Base-by-base conservation (phyloP, 2,888 invertebrate genomes). In the Oithona nana region DNA sequence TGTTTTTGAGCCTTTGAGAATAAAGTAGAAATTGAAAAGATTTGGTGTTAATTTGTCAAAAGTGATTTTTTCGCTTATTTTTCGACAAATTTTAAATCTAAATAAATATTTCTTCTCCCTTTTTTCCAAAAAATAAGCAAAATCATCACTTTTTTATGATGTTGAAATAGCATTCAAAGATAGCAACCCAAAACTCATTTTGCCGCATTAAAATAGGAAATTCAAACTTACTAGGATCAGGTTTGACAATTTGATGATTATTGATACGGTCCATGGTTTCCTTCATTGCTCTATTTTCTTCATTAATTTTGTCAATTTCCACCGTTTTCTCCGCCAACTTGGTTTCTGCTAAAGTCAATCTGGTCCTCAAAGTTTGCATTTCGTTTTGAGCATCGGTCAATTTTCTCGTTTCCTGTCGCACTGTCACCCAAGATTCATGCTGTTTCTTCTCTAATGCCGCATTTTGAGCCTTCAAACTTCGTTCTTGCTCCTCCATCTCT, bases 401-500 rank as follows among this genome's bases (percentile, higher is more conserved):
- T 2, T 29, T 28, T 20, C 64, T 20, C 16, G 59, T 51, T 29
- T 59, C 64, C 54, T 64, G 64, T 1, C 64, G 60, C 8, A 59
- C 55, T 16, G 64, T 60, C 6, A 64, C 60, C 64, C 64, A 64
- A 28, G 55, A 48, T 26, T 64, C 64, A 48, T 64, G 64, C 16
- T 48, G 39, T 16, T 58, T 54, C 54, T 64, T 64, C 60, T 64
- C 64, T 54, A 64, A 30, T 11, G 22, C 48, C 51, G 55, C 60
- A 28, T 60, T 60, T 48, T 64, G 64, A 20, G 54, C 26, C 24
- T 61, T 59, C 52, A 58, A 55, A 20, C 55, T 60, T n/a, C 64
- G 59, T 52, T 64, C 64, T 61, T 51, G 50, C 20, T 64, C 64
- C 64, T 64, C 59, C 59, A 59, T 59, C 24, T 59, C 59, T 22